Evolutionary conservation across 2,888 invertebrate species (phyloP).

Genomic region (Drosophila multiciliata): DNA sequence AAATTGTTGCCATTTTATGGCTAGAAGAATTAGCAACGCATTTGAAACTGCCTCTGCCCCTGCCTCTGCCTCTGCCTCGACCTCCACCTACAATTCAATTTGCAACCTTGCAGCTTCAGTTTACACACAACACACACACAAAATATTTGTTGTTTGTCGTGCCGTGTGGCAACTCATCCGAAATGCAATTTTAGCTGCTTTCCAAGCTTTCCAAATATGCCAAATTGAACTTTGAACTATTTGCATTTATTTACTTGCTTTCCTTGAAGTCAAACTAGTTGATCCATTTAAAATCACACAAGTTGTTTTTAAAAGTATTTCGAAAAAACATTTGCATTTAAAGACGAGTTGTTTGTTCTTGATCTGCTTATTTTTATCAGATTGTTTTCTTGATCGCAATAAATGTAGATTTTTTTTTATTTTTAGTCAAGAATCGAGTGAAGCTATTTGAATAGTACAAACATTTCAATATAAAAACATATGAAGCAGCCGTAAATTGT

Average conservation of each 20-base stretch:
- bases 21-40: slow-evolving; percentile 62
- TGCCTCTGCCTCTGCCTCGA: slow-evolving; percentile 43
- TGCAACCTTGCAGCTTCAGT: slow-evolving; percentile 60
- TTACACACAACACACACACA: slow-evolving; percentile 18
- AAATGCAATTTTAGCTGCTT: slow-evolving; percentile 42
- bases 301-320: neutral
- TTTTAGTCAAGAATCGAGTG: neutral
- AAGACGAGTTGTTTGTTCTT: slow-evolving; percentile 25
- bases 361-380: slow-evolving; percentile 13
- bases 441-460: neutral
- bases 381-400: neutral
- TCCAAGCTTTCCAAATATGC: slow-evolving; percentile 57
- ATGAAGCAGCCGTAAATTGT: neutral
- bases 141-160: slow-evolving; percentile 17
- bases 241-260: slow-evolving; percentile 18
- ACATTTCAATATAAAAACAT: neutral
- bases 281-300: slow-evolving; percentile 6
- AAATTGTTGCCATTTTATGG: slow-evolving; percentile 61
- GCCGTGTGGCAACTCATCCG: slow-evolving; percentile 14
- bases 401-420: neutral
- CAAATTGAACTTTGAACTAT: slow-evolving; percentile 56
- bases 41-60: slow-evolving; percentile 27
- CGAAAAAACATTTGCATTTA: slow-evolving; percentile 10
- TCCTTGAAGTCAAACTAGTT: slow-evolving; percentile 25
- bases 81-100: slow-evolving; percentile 75